Base-by-base conservation (phyloP, 1,140 invertebrate species). In the Goniozus legneri region DNA sequence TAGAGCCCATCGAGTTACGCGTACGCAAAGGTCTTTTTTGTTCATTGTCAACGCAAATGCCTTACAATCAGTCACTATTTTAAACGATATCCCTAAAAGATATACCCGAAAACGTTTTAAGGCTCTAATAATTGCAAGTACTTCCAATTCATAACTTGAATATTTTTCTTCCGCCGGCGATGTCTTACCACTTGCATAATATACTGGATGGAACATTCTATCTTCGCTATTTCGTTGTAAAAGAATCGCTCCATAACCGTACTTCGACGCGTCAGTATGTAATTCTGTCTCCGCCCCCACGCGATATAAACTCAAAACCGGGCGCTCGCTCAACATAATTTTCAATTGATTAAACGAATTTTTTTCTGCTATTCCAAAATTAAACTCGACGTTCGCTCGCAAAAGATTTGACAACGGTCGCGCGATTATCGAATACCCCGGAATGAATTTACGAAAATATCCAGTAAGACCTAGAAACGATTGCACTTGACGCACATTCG, bases 91-190 rank as follows among this genome's bases (percentile, higher is more conserved):
- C 8, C 64, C 71, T 18, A 67, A 43, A 2, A 77, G 35, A 39
- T 78, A 77, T 16, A 56, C 22, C 14, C 71, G 27, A 50, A 75
- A 73, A 31, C 66, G 64, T 33, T 69, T 62, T 0, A 76, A 18
- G 2, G 62, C 58, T 47, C 53, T 50, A 16, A 72, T 48, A 12
- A 75, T 47, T 4, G 73, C 71, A 14, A 76, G 40, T 0, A 60
- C 55, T 43, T 74, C 68, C 18, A 74, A 44, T 19, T 74, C 64
- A 52, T 72, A 72, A 40, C 63, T 69, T 3, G 52, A 42, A 37
- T 49, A 62, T 8, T 61, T 66, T 36, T 54, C 27, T 51, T 71
- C 59, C 1, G 32, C 30, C 3, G 39, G 35, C 3, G 24, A 31
- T 10, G 73, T 43, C 21, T 74, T 66, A 48, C 67, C 67, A 40